These are phyloP conservation scores for Salvator merianae DNA, from an alignment of 2,113 vertebrate genomes.

Conservation along the genomic window DNA sequence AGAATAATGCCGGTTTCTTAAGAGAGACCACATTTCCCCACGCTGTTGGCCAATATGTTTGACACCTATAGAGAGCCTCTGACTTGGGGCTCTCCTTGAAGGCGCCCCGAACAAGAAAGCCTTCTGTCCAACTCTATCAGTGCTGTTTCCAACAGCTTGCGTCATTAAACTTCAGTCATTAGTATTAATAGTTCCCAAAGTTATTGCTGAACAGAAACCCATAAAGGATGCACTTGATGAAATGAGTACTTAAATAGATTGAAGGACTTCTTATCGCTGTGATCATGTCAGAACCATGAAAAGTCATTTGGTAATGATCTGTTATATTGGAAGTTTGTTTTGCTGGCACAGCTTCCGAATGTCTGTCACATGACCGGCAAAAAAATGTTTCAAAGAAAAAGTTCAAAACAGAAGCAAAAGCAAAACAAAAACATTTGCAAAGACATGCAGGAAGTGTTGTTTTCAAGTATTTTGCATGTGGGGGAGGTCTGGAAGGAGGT, in stretches of 20 bases:
- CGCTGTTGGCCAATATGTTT: too few relatives aligned
- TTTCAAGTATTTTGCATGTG: slow-evolving; percentile 4
- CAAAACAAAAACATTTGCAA: background rate
- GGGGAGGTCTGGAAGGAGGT: slow-evolving; percentile 13
- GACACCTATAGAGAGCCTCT: too few relatives aligned
- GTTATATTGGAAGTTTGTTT: slow-evolving; percentile 31
- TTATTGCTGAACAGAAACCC: background rate
- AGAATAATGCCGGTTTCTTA: too few relatives aligned
- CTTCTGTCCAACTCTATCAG: background rate
- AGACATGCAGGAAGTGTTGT: background rate
- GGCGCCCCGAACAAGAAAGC: too few relatives aligned
- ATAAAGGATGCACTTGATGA: background rate
- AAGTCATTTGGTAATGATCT: slow-evolving; percentile 14
- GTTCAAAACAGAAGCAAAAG: too few relatives aligned
- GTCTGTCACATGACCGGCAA: slow-evolving; percentile 19
- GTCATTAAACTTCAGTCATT: background rate
- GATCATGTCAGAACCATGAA: slow-evolving; percentile 1
- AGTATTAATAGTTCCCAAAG: background rate
- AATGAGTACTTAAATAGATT: slow-evolving; percentile 1
- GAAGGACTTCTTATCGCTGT: slow-evolving; percentile 6
- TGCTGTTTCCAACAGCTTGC: background rate
- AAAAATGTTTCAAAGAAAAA: background rate
- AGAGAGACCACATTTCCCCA: too few relatives aligned
- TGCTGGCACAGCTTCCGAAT: slow-evolving; percentile 24
- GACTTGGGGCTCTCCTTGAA: too few relatives aligned